These are phyloP conservation scores for Steatocranus sp. DNA, from an alignment of 2,797 vertebrate genomes.

Conservation along the genomic window DNA sequence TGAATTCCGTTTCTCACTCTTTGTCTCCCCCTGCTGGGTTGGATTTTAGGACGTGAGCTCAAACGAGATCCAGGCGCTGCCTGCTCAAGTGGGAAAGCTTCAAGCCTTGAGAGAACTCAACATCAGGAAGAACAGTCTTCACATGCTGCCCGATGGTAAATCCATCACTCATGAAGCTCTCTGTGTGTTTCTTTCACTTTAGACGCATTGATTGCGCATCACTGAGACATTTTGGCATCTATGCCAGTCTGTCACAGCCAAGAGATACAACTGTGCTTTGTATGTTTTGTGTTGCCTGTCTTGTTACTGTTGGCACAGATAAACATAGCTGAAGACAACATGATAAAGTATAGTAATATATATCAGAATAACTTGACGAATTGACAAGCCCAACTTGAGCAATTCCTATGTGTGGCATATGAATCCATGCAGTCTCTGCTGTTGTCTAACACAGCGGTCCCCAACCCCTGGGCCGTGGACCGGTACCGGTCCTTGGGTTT, in stretches of 20 bases:
- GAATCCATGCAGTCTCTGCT: not conserved
- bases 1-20: not conserved
- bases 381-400: not conserved
- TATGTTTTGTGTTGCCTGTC: not conserved
- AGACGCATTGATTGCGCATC: not conserved
- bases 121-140: constrained; percentile 95
- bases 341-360: not conserved
- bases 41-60: constrained; percentile 89
- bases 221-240: not conserved
- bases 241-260: not conserved
- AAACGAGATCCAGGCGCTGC: constrained; percentile 96
- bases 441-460: not conserved
- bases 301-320: not conserved
- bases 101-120: constrained; percentile 93
- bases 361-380: not conserved
- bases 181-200: not conserved
- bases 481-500: not conserved
- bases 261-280: not conserved
- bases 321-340: not conserved
- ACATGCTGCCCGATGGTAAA: constrained; percentile 89
- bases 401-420: not conserved
- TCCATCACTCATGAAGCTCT: not conserved
- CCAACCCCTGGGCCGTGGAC: not conserved
- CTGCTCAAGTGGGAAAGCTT: constrained; percentile 92
- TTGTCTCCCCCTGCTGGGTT: constrained; percentile 36